Evolutionary conservation across 2,888 invertebrate species (phyloP), one percentile per base, ranked within the genome.

Genomic region (Beris chalybata): DNA sequence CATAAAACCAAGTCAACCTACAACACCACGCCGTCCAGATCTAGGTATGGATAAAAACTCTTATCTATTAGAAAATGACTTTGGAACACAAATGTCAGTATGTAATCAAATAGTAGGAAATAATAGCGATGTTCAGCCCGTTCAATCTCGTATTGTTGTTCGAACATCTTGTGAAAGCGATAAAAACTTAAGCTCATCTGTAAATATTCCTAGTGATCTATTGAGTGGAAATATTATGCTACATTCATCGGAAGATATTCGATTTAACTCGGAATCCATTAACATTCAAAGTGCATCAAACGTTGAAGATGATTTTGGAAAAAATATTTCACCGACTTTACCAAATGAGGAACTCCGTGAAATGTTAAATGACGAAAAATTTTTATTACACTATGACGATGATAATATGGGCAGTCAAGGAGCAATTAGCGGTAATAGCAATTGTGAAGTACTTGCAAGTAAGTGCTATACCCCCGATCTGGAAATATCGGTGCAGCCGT

Each of bases 121-220:
- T 64, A 57, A 67, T 65, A 47, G 32, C 55, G 48, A 47, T 43
- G 50, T 31, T 59, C 32, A 48, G 32, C 45, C n/a, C 30, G 44
- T 45, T 57, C 50, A 65, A 65, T 43, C n/a, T n/a, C n/a, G n/a
- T n/a, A n/a, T n/a, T n/a, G n/a, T n/a, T n/a, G n/a, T n/a, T n/a
- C n/a, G n/a, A n/a, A n/a, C n/a, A n/a, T n/a, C 56, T 69, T 68
- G 69, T 70, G 70, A 70, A 70, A 70, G 66, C 59, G 66, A 68
- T 66, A 70, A 71, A 67, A 70, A 66, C 69, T 68, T 71, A 67
- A 50, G 12, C 55, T 38, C 63, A 44, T 43, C 64, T 32, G 53
- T 47, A 48, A 45, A 66, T 47, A 9, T 47, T 13, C 43, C 55
- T 56, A 59, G 45, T 61, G 65, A 69, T 66, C 55, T 69, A 38